A percentile compares a stretch with the other conserved stretches of the same genome.
phyloP scores from a whole-genome alignment of 2,797 vertebrate species.

The Gadopsis marmoratus region DNA sequence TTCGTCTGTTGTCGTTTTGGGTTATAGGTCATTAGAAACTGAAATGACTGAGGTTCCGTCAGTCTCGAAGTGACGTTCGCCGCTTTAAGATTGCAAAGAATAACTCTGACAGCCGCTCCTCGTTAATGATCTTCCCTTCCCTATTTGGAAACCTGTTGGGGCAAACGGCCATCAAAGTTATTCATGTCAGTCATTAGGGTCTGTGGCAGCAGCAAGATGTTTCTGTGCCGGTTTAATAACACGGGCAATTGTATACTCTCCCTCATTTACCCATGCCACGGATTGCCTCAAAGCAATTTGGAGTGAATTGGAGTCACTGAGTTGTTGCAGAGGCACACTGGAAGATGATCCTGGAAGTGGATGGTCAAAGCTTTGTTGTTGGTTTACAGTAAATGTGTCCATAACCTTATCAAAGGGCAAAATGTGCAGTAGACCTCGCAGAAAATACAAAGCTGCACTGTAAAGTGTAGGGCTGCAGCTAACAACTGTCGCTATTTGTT shows the following conservation, averaged over 20 bases:
- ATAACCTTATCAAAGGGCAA: background rate
- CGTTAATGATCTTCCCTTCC: slow-evolving; percentile 46
- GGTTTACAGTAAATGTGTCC: slow-evolving; percentile 7
- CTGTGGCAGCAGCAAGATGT: slow-evolving; percentile 48
- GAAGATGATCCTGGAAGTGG: slow-evolving; percentile 41
- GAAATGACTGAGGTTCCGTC: slow-evolving; percentile 34
- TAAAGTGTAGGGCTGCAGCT: background rate
- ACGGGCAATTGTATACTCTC: slow-evolving; percentile 48
- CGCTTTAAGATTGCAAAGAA: slow-evolving; percentile 41
- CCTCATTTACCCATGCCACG: slow-evolving; percentile 54
- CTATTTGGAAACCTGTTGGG: slow-evolving; percentile 60
- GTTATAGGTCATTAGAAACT: slow-evolving; percentile 29
- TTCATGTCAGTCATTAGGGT: slow-evolving; percentile 67
- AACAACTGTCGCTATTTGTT: background rate
- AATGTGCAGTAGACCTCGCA: slow-evolving; percentile 11
- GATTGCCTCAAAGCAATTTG: slow-evolving; percentile 60
- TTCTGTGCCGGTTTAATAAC: slow-evolving; percentile 56
- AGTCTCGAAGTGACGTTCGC: slow-evolving; percentile 18
- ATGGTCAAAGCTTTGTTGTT: slow-evolving; percentile 20
- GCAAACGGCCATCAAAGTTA: slow-evolving; percentile 69
- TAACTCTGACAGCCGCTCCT: slow-evolving; percentile 58
- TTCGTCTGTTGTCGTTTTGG: slow-evolving; percentile 10
- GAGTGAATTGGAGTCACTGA: slow-evolving; percentile 61
- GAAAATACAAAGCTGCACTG: background rate
- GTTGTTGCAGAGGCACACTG: slow-evolving; percentile 42